These are phyloP conservation scores for Scolanthus callimorphus DNA, from an alignment of 92 coral and sea anemone species.

Conservation along the genomic window DNA sequence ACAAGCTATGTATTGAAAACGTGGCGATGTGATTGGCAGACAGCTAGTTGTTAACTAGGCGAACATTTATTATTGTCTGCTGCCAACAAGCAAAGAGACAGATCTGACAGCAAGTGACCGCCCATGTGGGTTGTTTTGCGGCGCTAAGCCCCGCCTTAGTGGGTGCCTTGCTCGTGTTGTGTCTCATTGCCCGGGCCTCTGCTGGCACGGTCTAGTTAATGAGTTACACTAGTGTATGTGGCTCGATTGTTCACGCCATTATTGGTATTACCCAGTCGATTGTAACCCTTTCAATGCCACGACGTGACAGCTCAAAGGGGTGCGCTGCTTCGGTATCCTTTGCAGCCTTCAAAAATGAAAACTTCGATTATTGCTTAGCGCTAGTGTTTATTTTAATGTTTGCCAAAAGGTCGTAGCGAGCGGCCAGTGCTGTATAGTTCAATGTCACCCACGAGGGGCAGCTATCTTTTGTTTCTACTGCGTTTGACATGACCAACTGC, in stretches of 20 bases:
- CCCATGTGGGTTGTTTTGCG: slow-evolving; percentile 97
- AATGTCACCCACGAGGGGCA: background rate
- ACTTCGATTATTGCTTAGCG: slow-evolving; percentile 52
- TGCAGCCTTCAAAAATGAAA: slow-evolving; percentile 46
- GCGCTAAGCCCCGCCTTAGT: slow-evolving; percentile 91
- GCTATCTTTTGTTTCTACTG: background rate
- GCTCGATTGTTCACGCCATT: slow-evolving; percentile 58
- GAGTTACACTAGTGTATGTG: slow-evolving; percentile 79
- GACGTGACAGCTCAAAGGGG: slow-evolving; percentile 88
- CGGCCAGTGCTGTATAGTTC: background rate
- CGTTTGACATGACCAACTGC: background rate
- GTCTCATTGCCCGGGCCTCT: slow-evolving; percentile 76
- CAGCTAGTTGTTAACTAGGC: slow-evolving; percentile 97
- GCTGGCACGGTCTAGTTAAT: slow-evolving; percentile 73
- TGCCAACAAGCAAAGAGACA: slow-evolving; percentile 96
- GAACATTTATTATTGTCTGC: slow-evolving; percentile 99
- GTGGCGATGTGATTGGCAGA: slow-evolving; percentile 94
- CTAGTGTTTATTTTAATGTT: slow-evolving; percentile 59
- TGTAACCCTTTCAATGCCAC: slow-evolving; percentile 73
- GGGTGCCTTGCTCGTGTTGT: slow-evolving; percentile 86
- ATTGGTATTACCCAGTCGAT: slow-evolving; percentile 73
- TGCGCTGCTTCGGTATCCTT: slow-evolving; percentile 82
- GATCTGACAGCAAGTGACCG: slow-evolving; percentile 95
- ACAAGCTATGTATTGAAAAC: slow-evolving; percentile 98
- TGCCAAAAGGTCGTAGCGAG: slow-evolving; percentile 17